Conservation (phyloP, 2,888 invertebrate genomes). For the Tetropium fuscum region DNA sequence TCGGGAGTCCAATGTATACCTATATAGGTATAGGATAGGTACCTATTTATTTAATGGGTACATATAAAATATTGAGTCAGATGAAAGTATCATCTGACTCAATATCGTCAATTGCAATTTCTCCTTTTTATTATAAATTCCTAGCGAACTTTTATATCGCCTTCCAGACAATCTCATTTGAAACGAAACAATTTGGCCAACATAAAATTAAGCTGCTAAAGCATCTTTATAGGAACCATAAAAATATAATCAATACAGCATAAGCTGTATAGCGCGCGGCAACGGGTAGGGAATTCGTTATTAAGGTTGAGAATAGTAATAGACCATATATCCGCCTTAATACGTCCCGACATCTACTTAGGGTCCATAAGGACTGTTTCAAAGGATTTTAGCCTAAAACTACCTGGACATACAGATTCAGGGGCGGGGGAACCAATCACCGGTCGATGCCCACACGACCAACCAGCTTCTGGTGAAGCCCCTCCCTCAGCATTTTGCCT, state of each 20-base stretch:
- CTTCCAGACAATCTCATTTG: constrained; percentile 10
- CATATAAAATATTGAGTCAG: too few relatives aligned
- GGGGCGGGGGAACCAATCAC: constrained; percentile 59
- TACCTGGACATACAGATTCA: constrained; percentile 39
- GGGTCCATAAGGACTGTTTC: constrained; percentile 59
- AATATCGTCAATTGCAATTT: too few relatives aligned
- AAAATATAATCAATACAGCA: constrained; percentile 63
- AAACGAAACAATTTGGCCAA: constrained; percentile 26
- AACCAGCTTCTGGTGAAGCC: constrained; percentile 52
- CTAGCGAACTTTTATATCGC: not conserved
- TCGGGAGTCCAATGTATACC: too few relatives aligned
- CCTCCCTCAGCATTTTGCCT: constrained; percentile 45
- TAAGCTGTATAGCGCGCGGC: constrained; percentile 55
- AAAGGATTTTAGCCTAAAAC: constrained; percentile 49
- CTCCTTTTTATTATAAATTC: not conserved
- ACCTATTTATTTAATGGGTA: too few relatives aligned
- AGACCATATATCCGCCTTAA: constrained; percentile 60
- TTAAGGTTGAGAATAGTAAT: constrained; percentile 57
- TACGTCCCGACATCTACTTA: constrained; percentile 63
- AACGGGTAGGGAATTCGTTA: constrained; percentile 44
- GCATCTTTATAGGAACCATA: constrained; percentile 59
- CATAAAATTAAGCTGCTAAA: constrained; percentile 57
- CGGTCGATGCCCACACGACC: constrained; percentile 58
- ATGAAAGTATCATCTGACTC: too few relatives aligned
- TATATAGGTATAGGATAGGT: too few relatives aligned